Evolutionary conservation across 2,113 vertebrate genomes (phyloP).

Genomic region (Rafetus swinhoei): DNA sequence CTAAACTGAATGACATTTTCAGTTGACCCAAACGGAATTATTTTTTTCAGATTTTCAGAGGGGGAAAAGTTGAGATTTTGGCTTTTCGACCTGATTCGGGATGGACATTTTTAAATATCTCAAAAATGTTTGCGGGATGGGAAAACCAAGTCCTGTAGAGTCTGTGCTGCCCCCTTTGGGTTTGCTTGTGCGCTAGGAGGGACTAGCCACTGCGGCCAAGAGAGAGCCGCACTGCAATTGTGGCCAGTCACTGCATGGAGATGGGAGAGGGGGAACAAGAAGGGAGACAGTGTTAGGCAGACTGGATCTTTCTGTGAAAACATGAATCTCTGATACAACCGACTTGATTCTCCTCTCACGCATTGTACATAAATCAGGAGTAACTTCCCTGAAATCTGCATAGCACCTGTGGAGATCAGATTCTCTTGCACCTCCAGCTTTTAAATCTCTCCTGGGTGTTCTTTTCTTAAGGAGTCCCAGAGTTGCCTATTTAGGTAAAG

Average conservation of each 20-base stretch:
- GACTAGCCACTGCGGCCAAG: background rate
- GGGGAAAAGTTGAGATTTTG: slow-evolving; percentile 22
- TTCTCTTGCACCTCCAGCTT: background rate
- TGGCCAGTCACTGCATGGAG: rapidly evolving
- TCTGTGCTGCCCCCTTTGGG: background rate
- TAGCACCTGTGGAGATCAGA: background rate
- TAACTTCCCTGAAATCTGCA: background rate
- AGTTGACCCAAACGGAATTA: slow-evolving; percentile 30
- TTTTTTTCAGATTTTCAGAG: slow-evolving; percentile 39
- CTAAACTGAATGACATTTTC: slow-evolving; percentile 1
- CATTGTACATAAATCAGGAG: background rate
- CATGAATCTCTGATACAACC: background rate
- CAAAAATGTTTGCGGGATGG: background rate
- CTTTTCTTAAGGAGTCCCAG: background rate
- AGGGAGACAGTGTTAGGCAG: background rate
- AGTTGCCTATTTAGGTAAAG: rapidly evolving
- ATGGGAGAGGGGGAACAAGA: background rate
- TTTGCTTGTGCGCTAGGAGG: background rate
- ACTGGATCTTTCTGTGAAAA: background rate
- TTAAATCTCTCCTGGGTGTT: background rate
- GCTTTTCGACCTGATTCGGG: background rate
- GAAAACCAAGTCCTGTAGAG: background rate
- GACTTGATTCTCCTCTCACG: background rate
- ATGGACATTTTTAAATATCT: background rate
- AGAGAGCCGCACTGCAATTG: background rate